A percentile compares a stretch with the other conserved stretches of the same genome.
phyloP scores from a whole-genome alignment of 2,113 vertebrate species.

The Semicossyphus pulcher region DNA sequence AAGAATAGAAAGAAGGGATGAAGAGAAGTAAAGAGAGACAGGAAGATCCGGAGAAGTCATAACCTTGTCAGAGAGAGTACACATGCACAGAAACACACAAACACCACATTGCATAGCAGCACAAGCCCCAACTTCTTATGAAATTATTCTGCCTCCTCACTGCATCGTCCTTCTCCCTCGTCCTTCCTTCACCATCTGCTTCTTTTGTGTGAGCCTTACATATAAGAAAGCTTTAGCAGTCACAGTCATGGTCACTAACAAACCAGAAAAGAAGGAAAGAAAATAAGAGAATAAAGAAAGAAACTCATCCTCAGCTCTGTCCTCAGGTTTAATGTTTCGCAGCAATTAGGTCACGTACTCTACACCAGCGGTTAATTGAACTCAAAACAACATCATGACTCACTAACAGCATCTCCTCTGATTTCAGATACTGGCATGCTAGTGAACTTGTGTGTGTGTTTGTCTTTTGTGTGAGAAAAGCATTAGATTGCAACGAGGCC shows the following conservation, averaged over 20 bases:
- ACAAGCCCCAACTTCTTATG: neutral
- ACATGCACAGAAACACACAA: neutral
- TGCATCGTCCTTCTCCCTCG: neutral
- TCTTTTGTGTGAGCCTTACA: neutral
- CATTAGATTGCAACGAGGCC: slow-evolving; percentile 49
- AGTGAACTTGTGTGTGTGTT: slow-evolving; percentile 5
- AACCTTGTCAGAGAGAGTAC: too few relatives aligned
- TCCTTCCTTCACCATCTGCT: neutral
- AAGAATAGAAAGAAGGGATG: neutral
- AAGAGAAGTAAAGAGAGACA: neutral
- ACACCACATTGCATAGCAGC: neutral
- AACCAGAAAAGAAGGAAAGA: neutral
- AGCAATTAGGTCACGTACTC: slow-evolving; percentile 26
- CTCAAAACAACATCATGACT: slow-evolving; percentile 23
- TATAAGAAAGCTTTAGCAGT: neutral
- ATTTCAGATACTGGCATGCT: slow-evolving; percentile 13
- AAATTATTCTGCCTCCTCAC: neutral
- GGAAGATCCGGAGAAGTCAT: neutral
- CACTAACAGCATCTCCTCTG: slow-evolving; percentile 27
- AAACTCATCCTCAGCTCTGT: neutral
- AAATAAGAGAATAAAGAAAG: neutral
- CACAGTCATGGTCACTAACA: slow-evolving; percentile 6
- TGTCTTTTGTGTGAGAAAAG: neutral
- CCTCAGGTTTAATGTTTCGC: neutral
- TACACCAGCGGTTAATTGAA: slow-evolving; percentile 4